These are phyloP conservation scores for Vidua chalybeata DNA, from an alignment of 2,113 vertebrate species.

Conservation along the genomic window DNA sequence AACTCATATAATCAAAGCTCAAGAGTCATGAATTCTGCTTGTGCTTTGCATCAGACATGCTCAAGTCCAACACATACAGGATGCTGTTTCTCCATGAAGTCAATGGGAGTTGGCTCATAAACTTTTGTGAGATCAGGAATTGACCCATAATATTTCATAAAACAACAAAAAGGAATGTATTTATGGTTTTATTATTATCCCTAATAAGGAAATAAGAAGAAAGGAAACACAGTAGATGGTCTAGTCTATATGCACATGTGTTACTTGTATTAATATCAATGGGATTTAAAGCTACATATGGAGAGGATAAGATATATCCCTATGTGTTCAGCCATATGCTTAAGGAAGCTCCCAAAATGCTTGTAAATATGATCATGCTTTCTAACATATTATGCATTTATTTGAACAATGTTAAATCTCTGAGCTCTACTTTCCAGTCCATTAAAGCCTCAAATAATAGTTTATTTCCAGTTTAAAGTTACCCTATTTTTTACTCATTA, in stretches of 20 bases:
- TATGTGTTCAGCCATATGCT: conserved; percentile 30
- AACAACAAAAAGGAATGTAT: conserved; percentile 32
- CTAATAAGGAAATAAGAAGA: conserved; percentile 40
- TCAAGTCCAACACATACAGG: background rate
- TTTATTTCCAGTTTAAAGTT: conserved; percentile 65
- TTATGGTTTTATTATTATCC: conserved; percentile 56
- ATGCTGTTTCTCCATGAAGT: background rate
- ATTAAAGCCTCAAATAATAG: conserved; percentile 59
- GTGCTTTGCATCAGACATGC: background rate
- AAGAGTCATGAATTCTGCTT: background rate
- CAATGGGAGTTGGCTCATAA: background rate
- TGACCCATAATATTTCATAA: conserved; percentile 2
- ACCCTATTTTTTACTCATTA: conserved; percentile 38
- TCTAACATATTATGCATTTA: conserved; percentile 37
- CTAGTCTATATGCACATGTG: conserved; percentile 18
- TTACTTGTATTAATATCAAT: conserved; percentile 22
- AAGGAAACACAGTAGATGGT: conserved; percentile 1
- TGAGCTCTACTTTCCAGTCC: conserved; percentile 55
- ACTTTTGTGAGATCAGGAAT: background rate
- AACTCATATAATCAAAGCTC: background rate
- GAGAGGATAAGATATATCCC: conserved; percentile 42
- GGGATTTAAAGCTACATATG: conserved; percentile 53
- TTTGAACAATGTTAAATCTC: conserved; percentile 32
- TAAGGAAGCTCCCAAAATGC: conserved; percentile 58
- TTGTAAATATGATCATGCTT: conserved; percentile 57